Evolutionary conservation across 2,797 vertebrate species (phyloP).

Genomic region (Eptatretus atami): DNA sequence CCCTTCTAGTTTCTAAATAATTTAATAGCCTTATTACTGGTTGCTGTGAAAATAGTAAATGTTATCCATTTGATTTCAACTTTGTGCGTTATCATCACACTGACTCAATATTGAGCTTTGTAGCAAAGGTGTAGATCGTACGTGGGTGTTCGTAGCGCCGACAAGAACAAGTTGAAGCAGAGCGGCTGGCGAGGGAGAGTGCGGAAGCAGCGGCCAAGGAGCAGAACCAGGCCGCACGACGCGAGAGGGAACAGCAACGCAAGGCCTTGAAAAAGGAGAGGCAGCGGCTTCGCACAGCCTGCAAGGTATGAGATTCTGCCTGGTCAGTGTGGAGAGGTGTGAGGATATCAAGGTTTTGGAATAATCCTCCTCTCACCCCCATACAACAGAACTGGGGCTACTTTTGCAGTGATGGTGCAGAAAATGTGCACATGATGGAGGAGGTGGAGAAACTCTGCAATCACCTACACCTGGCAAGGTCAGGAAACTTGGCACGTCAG

Average conservation of each 20-base stretch:
- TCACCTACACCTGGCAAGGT: conserved; percentile 64
- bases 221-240: conserved; percentile 45
- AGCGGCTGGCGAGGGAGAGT: conserved; percentile 50
- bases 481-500: conserved; percentile 7
- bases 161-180: conserved; percentile 53
- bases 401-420: conserved; percentile 53
- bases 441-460: conserved; percentile 94
- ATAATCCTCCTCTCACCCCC: too few relatives aligned
- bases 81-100: too few relatives aligned
- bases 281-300: conserved; percentile 65
- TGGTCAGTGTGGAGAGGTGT: too few relatives aligned
- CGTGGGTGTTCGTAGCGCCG: conserved; percentile 11
- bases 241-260: conserved; percentile 92
- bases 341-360: too few relatives aligned
- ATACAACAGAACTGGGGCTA: conserved; percentile 56
- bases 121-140: too few relatives aligned
- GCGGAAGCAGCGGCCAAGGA: conserved; percentile 69
- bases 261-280: conserved; percentile 94
- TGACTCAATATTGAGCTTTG: too few relatives aligned
- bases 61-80: too few relatives aligned
- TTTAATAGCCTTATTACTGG: too few relatives aligned
- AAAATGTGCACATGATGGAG: conserved; percentile 90
- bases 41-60: too few relatives aligned
- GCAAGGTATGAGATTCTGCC: conserved; percentile 30
- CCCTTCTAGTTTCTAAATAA: too few relatives aligned